phyloP scores from a whole-genome alignment of 2,113 vertebrate genomes.

The Triplophysa tibetana region DNA sequence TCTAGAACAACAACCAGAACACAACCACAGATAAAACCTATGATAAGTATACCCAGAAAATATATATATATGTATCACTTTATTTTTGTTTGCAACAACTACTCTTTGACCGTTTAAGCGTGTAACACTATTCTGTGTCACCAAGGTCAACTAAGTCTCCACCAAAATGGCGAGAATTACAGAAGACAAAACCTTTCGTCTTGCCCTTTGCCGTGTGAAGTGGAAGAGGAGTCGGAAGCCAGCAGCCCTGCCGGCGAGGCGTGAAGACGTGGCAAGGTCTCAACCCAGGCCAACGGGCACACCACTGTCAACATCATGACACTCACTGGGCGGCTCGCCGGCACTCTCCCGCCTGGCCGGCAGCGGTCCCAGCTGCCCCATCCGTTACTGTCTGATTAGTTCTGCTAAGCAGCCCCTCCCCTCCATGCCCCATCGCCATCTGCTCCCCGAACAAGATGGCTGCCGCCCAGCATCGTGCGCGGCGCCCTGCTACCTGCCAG shows the following conservation, averaged over 20 bases:
- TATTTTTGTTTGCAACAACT: not conserved
- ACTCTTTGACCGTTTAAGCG: not conserved
- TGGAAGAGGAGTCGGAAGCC: constrained; percentile 61
- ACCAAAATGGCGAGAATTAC: constrained; percentile 7
- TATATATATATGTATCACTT: not conserved
- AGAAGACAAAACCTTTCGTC: constrained; percentile 40
- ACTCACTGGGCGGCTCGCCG: constrained; percentile 73
- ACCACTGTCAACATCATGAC: constrained; percentile 97
- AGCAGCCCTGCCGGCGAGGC: constrained; percentile 65
- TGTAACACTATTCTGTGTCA: not conserved
- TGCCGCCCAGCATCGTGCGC: constrained; percentile 83
- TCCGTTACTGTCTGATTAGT: constrained; percentile 99
- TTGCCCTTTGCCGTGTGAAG: constrained; percentile 41
- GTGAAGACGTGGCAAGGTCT: constrained; percentile 89
- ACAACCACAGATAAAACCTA: not conserved
- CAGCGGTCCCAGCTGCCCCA: constrained; percentile 99
- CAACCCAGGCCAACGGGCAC: constrained; percentile 85
- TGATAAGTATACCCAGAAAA: not conserved
- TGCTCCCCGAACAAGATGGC: constrained; percentile 98
- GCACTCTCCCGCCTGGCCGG: constrained; percentile 87
- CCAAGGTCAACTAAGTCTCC: constrained; percentile 13
- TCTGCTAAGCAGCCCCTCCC: constrained; percentile 99
- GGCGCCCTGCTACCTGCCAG: constrained; percentile 84
- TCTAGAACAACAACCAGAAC: not conserved
- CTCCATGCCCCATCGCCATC: constrained; percentile 98